These are phyloP conservation scores for Orchesella flavescens DNA, from an alignment of 2,888 invertebrate genomes.

Conservation along the genomic window DNA sequence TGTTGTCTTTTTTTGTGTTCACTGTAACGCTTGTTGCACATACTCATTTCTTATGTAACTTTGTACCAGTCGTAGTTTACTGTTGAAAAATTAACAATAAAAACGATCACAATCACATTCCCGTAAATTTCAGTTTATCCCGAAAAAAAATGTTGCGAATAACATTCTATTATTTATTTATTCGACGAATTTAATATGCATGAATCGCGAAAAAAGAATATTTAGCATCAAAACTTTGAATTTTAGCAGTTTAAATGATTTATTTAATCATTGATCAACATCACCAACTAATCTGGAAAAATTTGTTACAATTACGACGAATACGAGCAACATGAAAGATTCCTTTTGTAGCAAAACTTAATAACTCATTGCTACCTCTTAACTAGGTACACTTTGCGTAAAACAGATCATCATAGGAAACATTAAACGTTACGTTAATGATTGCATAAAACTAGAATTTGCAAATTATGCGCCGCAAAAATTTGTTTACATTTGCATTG, in stretches of 20 bases:
- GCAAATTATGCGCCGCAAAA: constrained; percentile 1
- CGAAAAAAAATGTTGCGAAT: too few species aligned
- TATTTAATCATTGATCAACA: constrained; percentile 13
- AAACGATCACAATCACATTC: constrained; percentile 36
- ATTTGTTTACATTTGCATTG: constrained; percentile 37
- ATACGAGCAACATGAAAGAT: constrained; percentile 4
- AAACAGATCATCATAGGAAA: constrained; percentile 31
- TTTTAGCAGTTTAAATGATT: neutral
- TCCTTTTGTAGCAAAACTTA: constrained; percentile 52
- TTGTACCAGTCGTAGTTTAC: constrained; percentile 52
- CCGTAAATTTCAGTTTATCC: neutral
- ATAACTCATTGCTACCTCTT: neutral
- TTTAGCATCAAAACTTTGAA: neutral
- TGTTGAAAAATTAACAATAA: constrained; percentile 29
- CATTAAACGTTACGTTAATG: neutral
- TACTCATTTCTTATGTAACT: constrained; percentile 62
- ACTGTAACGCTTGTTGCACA: constrained; percentile 63
- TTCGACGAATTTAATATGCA: neutral
- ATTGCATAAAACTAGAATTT: neutral
- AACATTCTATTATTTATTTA: neutral
- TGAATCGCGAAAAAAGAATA: neutral
- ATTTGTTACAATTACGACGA: constrained; percentile 16
- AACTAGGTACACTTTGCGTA: constrained; percentile 3
- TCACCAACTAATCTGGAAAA: constrained; percentile 39
- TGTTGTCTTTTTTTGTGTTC: constrained; percentile 61